Percentiles rank a stretch among this genome's conserved stretches.
phyloP scores from a whole-genome alignment of 2,888 invertebrate species.

The Leptinotarsa rubiginosa region DNA sequence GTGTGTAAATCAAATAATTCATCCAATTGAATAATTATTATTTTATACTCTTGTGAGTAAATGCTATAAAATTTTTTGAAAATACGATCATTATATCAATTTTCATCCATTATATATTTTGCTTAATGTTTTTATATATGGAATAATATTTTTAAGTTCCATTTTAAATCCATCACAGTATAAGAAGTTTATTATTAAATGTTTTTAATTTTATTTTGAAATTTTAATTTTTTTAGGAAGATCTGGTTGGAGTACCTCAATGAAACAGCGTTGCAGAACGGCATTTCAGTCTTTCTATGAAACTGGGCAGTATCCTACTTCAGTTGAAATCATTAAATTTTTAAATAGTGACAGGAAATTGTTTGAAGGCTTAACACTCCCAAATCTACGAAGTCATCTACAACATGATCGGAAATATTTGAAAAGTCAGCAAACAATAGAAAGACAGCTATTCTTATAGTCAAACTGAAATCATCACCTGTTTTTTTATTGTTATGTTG shows the following conservation, averaged over 20 bases:
- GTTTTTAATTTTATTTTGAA: neutral
- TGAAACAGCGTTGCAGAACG: neutral
- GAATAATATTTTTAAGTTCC: too few species aligned
- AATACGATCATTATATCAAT: too few species aligned
- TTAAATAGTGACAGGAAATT: neutral
- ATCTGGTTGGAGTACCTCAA: conserved; percentile 1
- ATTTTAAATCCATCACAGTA: too few species aligned
- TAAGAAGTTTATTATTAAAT: too few species aligned
- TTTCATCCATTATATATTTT: too few species aligned
- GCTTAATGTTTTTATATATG: too few species aligned
- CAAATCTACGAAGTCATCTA: conserved; percentile 12
- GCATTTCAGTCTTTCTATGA: neutral
- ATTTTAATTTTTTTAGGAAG: neutral
- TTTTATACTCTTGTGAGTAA: too few species aligned
- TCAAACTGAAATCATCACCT: too few species aligned
- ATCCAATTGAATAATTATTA: too few species aligned
- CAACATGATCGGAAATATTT: conserved; percentile 16
- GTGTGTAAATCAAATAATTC: too few species aligned
- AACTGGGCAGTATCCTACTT: conserved; percentile 1
- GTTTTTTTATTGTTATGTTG: too few species aligned
- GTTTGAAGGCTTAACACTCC: neutral
- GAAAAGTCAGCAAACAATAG: neutral
- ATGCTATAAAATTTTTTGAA: too few species aligned
- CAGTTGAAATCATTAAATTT: neutral
- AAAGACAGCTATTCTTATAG: neutral